Evolutionary conservation across 2,113 vertebrate genomes (phyloP).

Genomic region (Microtus montanus): DNA sequence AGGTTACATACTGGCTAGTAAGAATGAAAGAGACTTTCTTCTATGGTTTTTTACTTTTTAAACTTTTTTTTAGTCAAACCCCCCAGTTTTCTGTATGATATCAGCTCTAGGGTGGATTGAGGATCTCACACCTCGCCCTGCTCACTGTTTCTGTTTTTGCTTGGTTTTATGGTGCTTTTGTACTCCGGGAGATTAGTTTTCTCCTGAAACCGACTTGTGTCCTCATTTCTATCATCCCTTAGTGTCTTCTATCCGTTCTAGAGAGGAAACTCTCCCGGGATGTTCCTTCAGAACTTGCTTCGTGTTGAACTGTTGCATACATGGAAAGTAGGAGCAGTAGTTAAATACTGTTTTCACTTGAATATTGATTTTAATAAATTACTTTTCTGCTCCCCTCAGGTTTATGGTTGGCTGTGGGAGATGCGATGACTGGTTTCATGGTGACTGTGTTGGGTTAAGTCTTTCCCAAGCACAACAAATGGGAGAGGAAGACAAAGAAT

Average conservation of each 20-base stretch:
- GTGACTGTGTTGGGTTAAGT: slow-evolving; percentile 97
- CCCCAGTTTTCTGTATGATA: not conserved
- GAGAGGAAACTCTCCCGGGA: not conserved
- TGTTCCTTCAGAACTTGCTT: slow-evolving; percentile 17
- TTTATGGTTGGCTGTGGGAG: slow-evolving; percentile 99
- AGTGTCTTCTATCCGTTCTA: not conserved
- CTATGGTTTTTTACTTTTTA: not conserved
- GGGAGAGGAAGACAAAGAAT: slow-evolving; percentile 98
- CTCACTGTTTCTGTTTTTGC: not conserved
- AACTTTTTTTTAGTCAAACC: not conserved
- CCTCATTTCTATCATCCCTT: not conserved
- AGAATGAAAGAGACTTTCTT: slow-evolving; percentile 3
- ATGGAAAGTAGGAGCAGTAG: not conserved
- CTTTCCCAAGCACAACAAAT: slow-evolving; percentile 95
- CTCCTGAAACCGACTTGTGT: not conserved
- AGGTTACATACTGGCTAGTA: not conserved
- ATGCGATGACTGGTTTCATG: slow-evolving; percentile 99
- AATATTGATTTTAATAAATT: not conserved
- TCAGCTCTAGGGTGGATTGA: not conserved
- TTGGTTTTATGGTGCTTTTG: not conserved
- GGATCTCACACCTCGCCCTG: not conserved
- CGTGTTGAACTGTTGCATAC: not conserved
- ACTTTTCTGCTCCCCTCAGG: slow-evolving; percentile 81
- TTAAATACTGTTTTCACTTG: slow-evolving; percentile 12
- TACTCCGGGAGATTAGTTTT: not conserved